Base-by-base conservation (phyloP, 2,888 invertebrate genomes). In the Drosophila barbarae region DNA sequence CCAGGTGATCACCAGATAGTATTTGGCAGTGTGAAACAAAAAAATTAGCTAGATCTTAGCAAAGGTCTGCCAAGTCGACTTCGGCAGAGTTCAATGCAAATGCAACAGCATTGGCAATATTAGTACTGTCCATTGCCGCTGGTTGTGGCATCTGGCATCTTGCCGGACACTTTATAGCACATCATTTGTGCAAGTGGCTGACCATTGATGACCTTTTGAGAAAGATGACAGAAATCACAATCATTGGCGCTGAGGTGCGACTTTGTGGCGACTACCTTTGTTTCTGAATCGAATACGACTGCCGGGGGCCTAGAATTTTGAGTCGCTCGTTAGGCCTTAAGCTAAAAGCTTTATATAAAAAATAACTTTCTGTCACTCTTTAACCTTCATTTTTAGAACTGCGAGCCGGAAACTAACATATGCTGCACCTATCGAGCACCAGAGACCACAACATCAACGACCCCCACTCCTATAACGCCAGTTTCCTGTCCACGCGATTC, bases 351-450 rank as follows among this genome's bases (percentile, higher is more conserved):
- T 6, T 12, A 7, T 3, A 5, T 6, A 21, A 21, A n/a, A n/a
- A 41, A 26, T n/a, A 41, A n/a, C n/a, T n/a, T 26, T n/a, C 59
- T 39, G 10, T 57, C 38, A 60, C 39, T 47, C 41, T 55, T 35
- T 56, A 46, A 3, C 9, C 12, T 50, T 41, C 0, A 15, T 21
- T 26, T 10, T 8, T 82, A 91, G 90, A 87, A 88, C 60, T 91
- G 91, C 80, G 88, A 88, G 59, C 76, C 85, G 12, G 87, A 88
- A 61, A 87, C 86, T 10, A 88, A 90, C 85, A 82, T 88, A 2
- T 91, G 91, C 74, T 91, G 91, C 74, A 85, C 83, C 58, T 88
- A 85, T 68, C 88, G 86, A 55, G 76, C 87, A 70, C 77, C 84
- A 39, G 68, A 77, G 15, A 82, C 86, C 5, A 75, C 77, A 49